Conservation (phyloP, 1,140 invertebrate species). For the Drosophila kohkoa region DNA sequence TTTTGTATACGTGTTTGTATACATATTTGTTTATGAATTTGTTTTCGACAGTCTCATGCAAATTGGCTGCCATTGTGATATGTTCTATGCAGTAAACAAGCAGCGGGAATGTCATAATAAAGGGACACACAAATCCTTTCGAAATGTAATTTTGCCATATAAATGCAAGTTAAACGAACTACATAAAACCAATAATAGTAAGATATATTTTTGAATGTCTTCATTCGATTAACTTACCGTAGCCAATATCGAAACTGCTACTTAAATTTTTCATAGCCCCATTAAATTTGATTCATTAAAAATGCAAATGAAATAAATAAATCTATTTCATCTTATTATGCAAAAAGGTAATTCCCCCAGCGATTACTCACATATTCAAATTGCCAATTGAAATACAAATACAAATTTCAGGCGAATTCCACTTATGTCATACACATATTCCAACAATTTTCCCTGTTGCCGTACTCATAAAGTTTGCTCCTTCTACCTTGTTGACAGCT, state of each 20-base stretch:
- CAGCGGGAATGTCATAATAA: background rate
- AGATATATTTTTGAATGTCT: background rate
- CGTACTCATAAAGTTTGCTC: background rate
- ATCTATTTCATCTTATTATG: background rate
- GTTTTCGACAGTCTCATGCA: conserved; percentile 51
- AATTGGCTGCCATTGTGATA: conserved; percentile 36
- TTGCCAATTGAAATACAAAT: conserved; percentile 7
- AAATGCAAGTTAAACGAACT: conserved; percentile 4
- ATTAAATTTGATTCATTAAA: background rate
- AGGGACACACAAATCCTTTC: background rate
- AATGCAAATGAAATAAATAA: background rate
- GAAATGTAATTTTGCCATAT: conserved; percentile 2
- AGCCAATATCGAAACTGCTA: too few relatives aligned
- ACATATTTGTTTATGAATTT: conserved; percentile 55
- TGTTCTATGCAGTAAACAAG: conserved; percentile 4
- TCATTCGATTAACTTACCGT: too few relatives aligned
- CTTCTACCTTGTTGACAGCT: background rate
- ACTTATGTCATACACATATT: conserved; percentile 1
- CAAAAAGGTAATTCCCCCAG: background rate
- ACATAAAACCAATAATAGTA: conserved; percentile 2
- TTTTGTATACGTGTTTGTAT: background rate
- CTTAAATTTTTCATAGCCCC: too few relatives aligned
- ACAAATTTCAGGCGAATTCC: background rate
- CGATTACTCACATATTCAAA: conserved; percentile 11
- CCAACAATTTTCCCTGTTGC: background rate